A percentile compares a stretch with the other conserved stretches of the same genome.
phyloP scores from a whole-genome alignment of 2,113 vertebrate genomes.

The Zosterops lateralis region DNA sequence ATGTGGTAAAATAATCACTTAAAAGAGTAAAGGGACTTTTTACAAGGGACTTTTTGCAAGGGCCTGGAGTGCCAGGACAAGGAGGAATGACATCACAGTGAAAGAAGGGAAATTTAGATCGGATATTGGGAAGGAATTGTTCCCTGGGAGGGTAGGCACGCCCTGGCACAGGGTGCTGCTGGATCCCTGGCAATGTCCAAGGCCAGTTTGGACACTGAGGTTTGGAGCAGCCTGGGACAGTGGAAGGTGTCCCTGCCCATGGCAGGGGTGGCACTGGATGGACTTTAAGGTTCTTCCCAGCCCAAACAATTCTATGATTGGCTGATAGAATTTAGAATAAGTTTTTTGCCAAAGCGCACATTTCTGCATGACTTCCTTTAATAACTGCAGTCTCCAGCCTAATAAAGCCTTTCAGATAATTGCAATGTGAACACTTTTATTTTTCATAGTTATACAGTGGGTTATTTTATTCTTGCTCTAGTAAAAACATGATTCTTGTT shows the following conservation, averaged over 20 bases:
- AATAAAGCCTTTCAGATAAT: slow-evolving; percentile 41
- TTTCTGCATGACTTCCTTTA: slow-evolving; percentile 65
- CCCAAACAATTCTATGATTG: not conserved
- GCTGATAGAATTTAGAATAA: slow-evolving; percentile 32
- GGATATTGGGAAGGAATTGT: not conserved
- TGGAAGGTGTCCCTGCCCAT: not conserved
- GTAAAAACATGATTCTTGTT: slow-evolving; percentile 45
- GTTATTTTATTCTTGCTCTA: slow-evolving; percentile 40
- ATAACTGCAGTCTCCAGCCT: not conserved
- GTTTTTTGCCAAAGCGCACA: slow-evolving; percentile 5
- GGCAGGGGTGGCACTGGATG: not conserved
- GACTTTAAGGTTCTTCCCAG: not conserved
- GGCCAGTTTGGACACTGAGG: not conserved
- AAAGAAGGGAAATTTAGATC: not conserved
- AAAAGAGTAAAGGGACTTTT: not conserved
- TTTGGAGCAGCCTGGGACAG: not conserved
- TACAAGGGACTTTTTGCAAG: not conserved
- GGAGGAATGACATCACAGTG: not conserved
- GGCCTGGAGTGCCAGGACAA: not conserved
- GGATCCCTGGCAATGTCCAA: not conserved
- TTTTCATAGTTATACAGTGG: slow-evolving; percentile 49
- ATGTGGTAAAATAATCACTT: slow-evolving; percentile 5
- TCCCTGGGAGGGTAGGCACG: not conserved
- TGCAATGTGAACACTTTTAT: slow-evolving; percentile 29
- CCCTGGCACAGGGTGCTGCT: not conserved